These are phyloP conservation scores for Tigriopus californicus DNA, from an alignment of 2,888 invertebrate genomes.

Conservation along the genomic window DNA sequence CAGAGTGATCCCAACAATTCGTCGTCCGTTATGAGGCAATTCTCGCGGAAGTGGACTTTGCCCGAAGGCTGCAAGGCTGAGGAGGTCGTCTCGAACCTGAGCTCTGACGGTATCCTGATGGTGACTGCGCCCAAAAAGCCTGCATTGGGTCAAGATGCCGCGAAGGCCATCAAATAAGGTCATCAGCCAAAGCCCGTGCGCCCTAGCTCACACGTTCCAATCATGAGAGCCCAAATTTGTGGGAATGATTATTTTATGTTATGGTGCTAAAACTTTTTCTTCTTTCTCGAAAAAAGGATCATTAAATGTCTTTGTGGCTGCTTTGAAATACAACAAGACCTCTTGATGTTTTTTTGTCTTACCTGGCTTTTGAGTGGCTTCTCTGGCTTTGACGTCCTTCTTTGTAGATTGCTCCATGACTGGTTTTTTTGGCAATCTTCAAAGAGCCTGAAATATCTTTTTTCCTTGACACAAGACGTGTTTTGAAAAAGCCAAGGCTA, in stretches of 20 bases:
- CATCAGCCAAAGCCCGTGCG: background rate
- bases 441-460: too few relatives aligned
- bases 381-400: too few relatives aligned
- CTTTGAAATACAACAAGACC: too few relatives aligned
- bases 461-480: too few relatives aligned
- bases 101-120: conserved; percentile 4
- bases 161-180: background rate
- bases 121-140: conserved; percentile 5
- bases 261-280: background rate
- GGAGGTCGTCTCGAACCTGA: conserved; percentile 4
- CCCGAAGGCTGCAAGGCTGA: conserved; percentile 3
- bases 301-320: too few relatives aligned
- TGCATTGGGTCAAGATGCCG: background rate
- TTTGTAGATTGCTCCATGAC: too few relatives aligned
- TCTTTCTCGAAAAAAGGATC: background rate
- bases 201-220: background rate
- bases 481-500: too few relatives aligned
- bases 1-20: background rate
- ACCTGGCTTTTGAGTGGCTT: too few relatives aligned
- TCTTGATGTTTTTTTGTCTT: too few relatives aligned
- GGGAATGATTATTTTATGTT: background rate
- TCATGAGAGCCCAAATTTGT: background rate
- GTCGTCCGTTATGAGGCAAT: background rate
- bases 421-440: too few relatives aligned
- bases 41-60: conserved; percentile 8